Evolutionary conservation across 2,888 invertebrate species (phyloP), one percentile per base, ranked within the genome.

Genomic region (Sylvicola fuscatus): DNA sequence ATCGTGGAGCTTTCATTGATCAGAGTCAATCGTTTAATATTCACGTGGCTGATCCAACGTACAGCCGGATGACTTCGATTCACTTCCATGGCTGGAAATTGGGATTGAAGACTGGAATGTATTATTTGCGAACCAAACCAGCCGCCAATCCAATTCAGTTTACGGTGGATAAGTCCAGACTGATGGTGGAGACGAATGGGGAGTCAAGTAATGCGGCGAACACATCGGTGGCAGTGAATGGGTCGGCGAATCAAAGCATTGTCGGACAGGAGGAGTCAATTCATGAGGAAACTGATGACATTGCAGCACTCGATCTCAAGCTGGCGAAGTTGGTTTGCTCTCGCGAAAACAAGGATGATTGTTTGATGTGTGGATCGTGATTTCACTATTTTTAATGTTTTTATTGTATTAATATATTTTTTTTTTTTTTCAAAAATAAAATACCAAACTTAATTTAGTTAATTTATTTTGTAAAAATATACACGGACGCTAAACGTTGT

Each of bases 101-200:
- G 60, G 97, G 97, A 3, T 63, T 98, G 38, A 98, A 98, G 62
- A 98, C 97, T 2, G 98, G 98, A 35, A 95, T 98, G 95, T 99
- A 98, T 58, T 97, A 98, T 55, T 63, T 98, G 43, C 70, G 95
- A 34, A 95, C 93, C 0, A 93, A 92, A 53, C 89, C 97, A 5
- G 97, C 97, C 1, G 90, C 83, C 2, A 80, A 86, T 55, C 90
- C 97, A 4, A 89, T 97, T 45, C 92, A 98, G 53, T 97, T 98
- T 56, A 97, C 97, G 0, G 92, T 97, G 0, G 92, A 97, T 57
- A 95, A 95, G 53, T 62, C 66, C 1, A 74, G 70, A 47, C 52
- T 78, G 21, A 29, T 29, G 29, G 29, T 10, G 29, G 29, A 29
- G 29, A 29, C 29, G n/a, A 29, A 29, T 13, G 29, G 14, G 29